These are phyloP conservation scores for Cryptotermes secundus DNA, from an alignment of 1,140 invertebrate genomes.

Conservation along the genomic window DNA sequence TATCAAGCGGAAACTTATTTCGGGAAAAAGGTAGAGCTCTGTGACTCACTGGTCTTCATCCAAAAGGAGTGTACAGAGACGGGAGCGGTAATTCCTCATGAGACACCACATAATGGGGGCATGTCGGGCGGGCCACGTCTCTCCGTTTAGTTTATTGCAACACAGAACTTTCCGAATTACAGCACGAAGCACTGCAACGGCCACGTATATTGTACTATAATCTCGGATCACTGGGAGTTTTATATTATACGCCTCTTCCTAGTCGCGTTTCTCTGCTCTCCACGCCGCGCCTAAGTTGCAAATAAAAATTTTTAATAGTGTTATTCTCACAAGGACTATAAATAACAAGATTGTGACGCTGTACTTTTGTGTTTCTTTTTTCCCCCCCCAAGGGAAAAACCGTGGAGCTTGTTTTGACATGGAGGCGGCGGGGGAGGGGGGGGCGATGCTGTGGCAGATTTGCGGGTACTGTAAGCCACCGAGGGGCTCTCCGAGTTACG, in stretches of 20 bases:
- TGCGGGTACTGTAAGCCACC: neutral
- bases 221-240: neutral
- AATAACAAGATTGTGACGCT: neutral
- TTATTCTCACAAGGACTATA: conserved; percentile 17
- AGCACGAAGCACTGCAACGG: neutral
- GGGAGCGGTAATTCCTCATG: neutral
- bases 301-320: conserved; percentile 19
- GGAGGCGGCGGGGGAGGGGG: neutral
- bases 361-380: neutral
- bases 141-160: neutral
- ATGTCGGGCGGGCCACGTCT: neutral
- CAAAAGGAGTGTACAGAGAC: neutral
- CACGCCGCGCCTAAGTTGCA: neutral
- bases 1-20: too few species aligned
- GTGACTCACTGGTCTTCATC: too few species aligned
- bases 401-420: neutral
- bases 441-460: neutral
- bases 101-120: neutral
- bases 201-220: neutral
- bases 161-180: neutral
- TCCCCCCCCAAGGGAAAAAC: neutral
- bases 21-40: too few species aligned
- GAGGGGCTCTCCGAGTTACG: neutral
- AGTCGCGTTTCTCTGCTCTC: neutral
- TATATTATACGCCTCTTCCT: neutral